Evolutionary conservation across 2,888 invertebrate genomes (phyloP).

Genomic region (Parthenolecanium corni): DNA sequence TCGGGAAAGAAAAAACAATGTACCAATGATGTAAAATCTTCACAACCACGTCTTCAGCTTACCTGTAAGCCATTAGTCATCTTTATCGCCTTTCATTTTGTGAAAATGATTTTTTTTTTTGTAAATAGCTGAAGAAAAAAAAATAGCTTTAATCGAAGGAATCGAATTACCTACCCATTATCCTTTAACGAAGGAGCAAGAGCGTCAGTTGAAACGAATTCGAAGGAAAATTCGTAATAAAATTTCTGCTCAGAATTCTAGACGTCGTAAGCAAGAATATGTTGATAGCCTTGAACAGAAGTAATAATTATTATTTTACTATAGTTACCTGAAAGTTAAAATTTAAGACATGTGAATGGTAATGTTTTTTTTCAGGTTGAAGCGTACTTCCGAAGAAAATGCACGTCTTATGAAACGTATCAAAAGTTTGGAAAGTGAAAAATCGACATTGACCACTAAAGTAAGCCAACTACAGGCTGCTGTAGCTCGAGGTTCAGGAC

Average conservation of each 20-base stretch:
- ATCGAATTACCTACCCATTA: constrained; percentile 73
- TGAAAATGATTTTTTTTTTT: background rate
- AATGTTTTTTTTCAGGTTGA: constrained; percentile 47
- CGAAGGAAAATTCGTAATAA: constrained; percentile 90
- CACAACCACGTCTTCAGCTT: constrained; percentile 55
- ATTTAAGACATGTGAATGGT: background rate
- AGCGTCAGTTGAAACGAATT: constrained; percentile 78
- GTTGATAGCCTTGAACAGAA: constrained; percentile 81
- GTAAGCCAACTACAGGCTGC: constrained; percentile 63
- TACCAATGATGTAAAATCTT: constrained; percentile 34
- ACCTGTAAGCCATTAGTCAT: constrained; percentile 38
- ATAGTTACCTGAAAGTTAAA: no score
- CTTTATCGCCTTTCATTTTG: background rate
- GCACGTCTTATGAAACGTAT: constrained; percentile 70
- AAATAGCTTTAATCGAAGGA: constrained; percentile 69
- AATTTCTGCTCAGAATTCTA: constrained; percentile 88
- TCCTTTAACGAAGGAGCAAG: constrained; percentile 86
- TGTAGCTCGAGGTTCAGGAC: constrained; percentile 38
- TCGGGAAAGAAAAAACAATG: constrained; percentile 35
- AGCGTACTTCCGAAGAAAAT: constrained; percentile 79
- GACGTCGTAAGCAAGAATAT: constrained; percentile 90
- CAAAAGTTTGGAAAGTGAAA: constrained; percentile 67
- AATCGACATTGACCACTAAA: constrained; percentile 66
- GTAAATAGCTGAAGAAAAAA: constrained; percentile 61
- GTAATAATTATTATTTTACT: no score